Percentiles rank a stretch among this genome's conserved stretches.
phyloP scores from a whole-genome alignment of 1,140 invertebrate genomes.

The Lucilia sericata region DNA sequence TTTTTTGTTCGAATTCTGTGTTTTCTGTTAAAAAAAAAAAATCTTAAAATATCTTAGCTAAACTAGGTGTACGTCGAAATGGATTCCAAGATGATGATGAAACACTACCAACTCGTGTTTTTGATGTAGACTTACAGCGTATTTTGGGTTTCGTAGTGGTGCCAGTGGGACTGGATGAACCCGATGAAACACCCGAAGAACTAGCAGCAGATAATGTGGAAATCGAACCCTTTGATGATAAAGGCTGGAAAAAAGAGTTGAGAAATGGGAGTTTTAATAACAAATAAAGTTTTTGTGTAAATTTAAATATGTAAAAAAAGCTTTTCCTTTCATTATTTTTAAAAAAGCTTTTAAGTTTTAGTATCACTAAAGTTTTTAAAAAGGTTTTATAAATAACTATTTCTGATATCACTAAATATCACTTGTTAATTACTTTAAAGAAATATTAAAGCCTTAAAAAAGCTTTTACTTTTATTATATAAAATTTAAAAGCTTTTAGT shows the following conservation, averaged over 20 bases:
- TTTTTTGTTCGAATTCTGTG: slow-evolving; percentile 1
- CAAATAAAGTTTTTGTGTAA: no score
- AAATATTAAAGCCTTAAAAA: no score
- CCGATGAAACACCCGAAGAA: slow-evolving; percentile 65
- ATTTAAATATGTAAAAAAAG: no score
- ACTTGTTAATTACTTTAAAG: no score
- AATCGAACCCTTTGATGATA: slow-evolving; percentile 64
- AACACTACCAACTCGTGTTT: slow-evolving; percentile 59
- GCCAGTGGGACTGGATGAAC: slow-evolving; percentile 62
- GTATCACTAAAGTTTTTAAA: no score
- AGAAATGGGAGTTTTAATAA: no score
- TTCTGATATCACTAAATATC: no score
- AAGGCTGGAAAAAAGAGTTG: slow-evolving; percentile 50
- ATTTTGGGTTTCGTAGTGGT: slow-evolving; percentile 63
- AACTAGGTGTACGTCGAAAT: slow-evolving; percentile 64
- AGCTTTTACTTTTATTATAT: no score
- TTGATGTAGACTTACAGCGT: slow-evolving; percentile 58
- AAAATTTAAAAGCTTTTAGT: no score
- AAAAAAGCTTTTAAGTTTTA: no score
- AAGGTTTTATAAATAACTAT: no score
- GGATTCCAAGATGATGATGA: slow-evolving; percentile 66
- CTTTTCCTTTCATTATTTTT: no score
- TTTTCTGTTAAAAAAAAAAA: background rate
- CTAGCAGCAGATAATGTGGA: slow-evolving; percentile 63
- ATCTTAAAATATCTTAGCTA: slow-evolving; percentile 63